Conservation (phyloP, 2,888 invertebrate species). For the Piscicola geometra region DNA sequence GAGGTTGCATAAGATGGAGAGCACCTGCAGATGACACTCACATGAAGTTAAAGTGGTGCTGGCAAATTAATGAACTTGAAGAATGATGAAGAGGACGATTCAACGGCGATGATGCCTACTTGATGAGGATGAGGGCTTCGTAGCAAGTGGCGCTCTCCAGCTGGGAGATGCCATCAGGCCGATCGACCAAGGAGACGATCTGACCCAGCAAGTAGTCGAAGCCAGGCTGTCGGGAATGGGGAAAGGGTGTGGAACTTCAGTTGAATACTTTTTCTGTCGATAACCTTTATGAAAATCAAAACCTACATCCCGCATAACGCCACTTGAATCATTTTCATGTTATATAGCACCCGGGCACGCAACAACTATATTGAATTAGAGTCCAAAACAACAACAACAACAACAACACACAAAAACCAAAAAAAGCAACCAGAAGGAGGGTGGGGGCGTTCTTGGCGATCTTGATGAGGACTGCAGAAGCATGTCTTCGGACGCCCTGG, state of each 20-base stretch:
- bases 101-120: no score
- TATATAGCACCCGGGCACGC: no score
- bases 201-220: constrained; percentile 78
- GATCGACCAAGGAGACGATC: constrained; percentile 66
- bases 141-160: constrained; percentile 76
- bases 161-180: constrained; percentile 68
- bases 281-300: not conserved
- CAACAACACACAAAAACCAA: no score
- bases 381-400: no score
- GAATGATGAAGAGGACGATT: not conserved
- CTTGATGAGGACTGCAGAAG: constrained; percentile 82
- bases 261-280: not conserved
- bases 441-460: constrained; percentile 80
- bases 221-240: constrained; percentile 61
- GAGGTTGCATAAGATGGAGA: no score
- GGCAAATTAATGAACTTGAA: no score
- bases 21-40: no score
- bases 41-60: no score
- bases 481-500: constrained; percentile 80
- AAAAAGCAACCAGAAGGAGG: constrained; percentile 67
- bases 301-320: no score
- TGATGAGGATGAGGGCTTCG: constrained; percentile 55
- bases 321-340: no score
- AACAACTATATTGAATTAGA: no score
- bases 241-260: not conserved